Evolutionary conservation across 2,888 invertebrate species (phyloP), one percentile per base, ranked within the genome.

Genomic region (Xanthia icteritia): DNA sequence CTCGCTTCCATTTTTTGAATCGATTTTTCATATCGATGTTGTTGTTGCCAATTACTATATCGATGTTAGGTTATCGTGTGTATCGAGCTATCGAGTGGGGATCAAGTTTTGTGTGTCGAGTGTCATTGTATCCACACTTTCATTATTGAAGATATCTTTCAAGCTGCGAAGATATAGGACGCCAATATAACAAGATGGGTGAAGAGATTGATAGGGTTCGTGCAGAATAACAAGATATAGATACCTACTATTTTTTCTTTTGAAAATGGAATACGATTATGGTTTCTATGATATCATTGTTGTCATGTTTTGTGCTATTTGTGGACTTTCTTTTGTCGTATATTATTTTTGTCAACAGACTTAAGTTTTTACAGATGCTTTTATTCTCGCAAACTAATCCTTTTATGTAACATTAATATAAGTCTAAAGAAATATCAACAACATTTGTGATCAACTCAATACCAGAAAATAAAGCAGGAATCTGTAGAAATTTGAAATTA

Each of bases 101-200:
- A 79, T 82, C 78, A 61, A 74, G 76, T 84, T 88, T 76, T 83
- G 69, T 82, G 73, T 76, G 69, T 86, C 81, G 73, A 79, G 84
- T 79, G 80, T 79, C 78, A 82, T 84, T 77, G 78, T 86, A 76
- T 75, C 69, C 67, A 64, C 73, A 78, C 73, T 84, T 82, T 78
- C 77, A 76, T 79, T 77, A 86, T 73, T 61, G 76, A 72, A 73
- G 73, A 74, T 80, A 77, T 79, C 60, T 69, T 82, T 70, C 80
- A 79, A 74, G 86, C 42, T 82, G 54, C 31, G 85, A 68, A 80
- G 74, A 82, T 72, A 83, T 71, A 83, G 70, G 74, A 51, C 54
- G 66, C 72, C 74, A 75, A 79, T 86, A 67, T 78, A 83, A 73
- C 73, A 71, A 77, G 79, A 86, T 77, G 56, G 70, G 73, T 0